Evolutionary conservation across 2,113 vertebrate genomes (phyloP).

Genomic region (Ardeotis arabs): DNA sequence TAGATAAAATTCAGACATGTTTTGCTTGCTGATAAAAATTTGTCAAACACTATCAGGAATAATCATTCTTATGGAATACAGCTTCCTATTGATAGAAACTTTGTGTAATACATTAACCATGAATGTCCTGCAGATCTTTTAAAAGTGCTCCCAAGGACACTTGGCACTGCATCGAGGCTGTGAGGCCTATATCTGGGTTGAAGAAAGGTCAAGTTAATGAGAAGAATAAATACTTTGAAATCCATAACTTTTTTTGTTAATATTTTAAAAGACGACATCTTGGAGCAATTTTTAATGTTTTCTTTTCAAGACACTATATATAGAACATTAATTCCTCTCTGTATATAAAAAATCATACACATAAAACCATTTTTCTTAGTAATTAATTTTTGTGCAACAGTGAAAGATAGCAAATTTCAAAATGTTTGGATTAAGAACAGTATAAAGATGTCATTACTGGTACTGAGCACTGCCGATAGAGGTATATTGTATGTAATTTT

Average conservation of each 20-base stretch:
- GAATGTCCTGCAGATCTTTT: background rate
- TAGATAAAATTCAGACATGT: background rate
- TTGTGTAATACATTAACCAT: background rate
- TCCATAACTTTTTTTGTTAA: background rate
- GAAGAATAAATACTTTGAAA: background rate
- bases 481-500: background rate
- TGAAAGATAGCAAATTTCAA: background rate
- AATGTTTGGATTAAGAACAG: background rate
- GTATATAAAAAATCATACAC: background rate
- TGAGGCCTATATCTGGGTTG: background rate
- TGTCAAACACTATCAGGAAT: background rate
- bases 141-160: background rate
- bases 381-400: background rate
- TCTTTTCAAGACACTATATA: background rate
- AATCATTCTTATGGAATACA: background rate
- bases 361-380: background rate
- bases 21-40: background rate
- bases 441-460: background rate
- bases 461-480: background rate
- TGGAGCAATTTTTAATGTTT: background rate
- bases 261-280: background rate
- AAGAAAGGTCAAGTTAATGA: background rate
- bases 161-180: background rate
- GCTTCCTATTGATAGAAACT: background rate
- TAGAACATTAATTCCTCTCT: background rate